These are phyloP conservation scores for Blera fallax DNA, from an alignment of 2,888 invertebrate species.

Conservation along the genomic window DNA sequence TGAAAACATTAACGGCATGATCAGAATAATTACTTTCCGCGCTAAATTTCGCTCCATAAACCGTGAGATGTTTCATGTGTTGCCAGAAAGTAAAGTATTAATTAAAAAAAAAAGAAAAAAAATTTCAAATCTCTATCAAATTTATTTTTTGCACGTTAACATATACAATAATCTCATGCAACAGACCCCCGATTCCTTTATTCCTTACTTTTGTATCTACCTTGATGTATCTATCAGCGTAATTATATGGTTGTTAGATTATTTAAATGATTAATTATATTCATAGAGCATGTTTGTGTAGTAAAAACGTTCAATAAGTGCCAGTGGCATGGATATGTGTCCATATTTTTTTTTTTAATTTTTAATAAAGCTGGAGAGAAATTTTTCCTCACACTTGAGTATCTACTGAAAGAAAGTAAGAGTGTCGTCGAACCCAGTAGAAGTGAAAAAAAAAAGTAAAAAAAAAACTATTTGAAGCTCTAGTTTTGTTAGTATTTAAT, in stretches of 20 bases:
- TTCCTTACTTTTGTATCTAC: not conserved
- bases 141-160: conserved; percentile 28
- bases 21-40: conserved; percentile 59
- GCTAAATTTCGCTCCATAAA: conserved; percentile 54
- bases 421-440: conserved; percentile 6
- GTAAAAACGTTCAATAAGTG: not conserved
- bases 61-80: conserved; percentile 23
- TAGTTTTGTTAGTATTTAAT: not conserved
- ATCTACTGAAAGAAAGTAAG: conserved; percentile 24
- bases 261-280: conserved; percentile 38
- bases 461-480: not conserved
- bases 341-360: too few relatives aligned
- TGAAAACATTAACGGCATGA: conserved; percentile 45
- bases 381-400: not conserved
- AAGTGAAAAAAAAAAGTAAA: not conserved
- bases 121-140: not conserved
- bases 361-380: conserved; percentile 12
- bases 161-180: not conserved
- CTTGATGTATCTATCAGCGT: not conserved
- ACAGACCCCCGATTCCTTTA: not conserved
- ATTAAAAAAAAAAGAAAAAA: conserved; percentile 2
- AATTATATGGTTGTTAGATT: conserved; percentile 48
- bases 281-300: not conserved
- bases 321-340: not conserved
- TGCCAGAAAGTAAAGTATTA: conserved; percentile 10